Base-by-base conservation (phyloP, 2,888 invertebrate species). In the Stenodema calcarata region DNA sequence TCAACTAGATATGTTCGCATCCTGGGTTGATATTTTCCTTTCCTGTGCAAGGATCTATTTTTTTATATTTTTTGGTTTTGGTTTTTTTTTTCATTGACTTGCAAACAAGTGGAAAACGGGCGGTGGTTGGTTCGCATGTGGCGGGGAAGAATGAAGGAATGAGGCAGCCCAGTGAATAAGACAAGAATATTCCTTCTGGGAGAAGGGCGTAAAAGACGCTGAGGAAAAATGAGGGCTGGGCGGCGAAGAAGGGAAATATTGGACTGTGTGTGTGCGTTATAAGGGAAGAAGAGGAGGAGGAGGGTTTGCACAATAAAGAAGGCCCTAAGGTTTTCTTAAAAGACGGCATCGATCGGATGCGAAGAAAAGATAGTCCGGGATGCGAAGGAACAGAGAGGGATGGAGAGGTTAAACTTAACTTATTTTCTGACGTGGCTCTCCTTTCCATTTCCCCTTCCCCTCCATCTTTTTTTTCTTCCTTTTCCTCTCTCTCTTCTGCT, bases 351-450 rank as follows among this genome's bases (percentile, higher is more conserved):
- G 73, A 73, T 73, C 73, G 73, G 41, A 73, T 73, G 41, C 73
- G 73, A 73, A 73, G 41, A 73, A 73, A 73, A 73, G 73, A 73
- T 30, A 41, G 73, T 73, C 62, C 18, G 62, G 18, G 73, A 73
- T 73, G 41, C 35, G 73, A 73, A 41, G 41, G 73, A 73, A 62
- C 62, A 62, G 62, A 62, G 23, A 62, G 62, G 62, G 62, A 23
- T 23, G 18, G 78, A 78, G 78, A 80, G 50, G 80, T 50, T 80
- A 80, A 80, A 80, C 50, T 80, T 80, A 80, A 80, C 80, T 80
- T 80, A 80, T 80, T 80, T 80, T 80, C 78, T 44, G 78, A 78
- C 78, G 78, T 78, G 44, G 44, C 78, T 78, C 78, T 78, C 44
- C 41, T 78, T 78, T 78, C 18, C 62, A 62, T 62, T 62, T 62